These are phyloP conservation scores for Phenganax stokvisi DNA, from an alignment of 92 coral and sea anemone species.

Conservation along the genomic window DNA sequence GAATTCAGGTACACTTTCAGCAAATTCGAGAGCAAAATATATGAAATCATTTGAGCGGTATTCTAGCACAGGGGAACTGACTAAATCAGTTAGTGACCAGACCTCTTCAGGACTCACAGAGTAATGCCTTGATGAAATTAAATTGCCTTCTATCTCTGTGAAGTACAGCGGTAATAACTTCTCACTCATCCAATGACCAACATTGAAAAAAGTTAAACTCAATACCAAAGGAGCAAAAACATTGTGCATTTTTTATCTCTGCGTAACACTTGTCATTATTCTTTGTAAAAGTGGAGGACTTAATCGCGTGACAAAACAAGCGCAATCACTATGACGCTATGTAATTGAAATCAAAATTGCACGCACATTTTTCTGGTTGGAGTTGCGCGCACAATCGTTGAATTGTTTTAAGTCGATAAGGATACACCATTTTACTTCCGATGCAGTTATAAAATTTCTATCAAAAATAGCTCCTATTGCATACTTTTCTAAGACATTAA, in stretches of 20 bases:
- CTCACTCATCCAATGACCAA: background rate
- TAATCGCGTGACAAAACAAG: too few relatives aligned
- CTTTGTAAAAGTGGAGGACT: too few relatives aligned
- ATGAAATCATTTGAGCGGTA: conserved; percentile 10
- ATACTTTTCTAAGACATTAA: too few relatives aligned
- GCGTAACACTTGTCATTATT: background rate
- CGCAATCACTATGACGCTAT: too few relatives aligned
- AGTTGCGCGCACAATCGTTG: too few relatives aligned
- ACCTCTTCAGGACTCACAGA: background rate
- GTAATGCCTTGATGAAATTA: background rate
- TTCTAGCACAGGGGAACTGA: background rate
- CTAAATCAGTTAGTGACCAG: background rate
- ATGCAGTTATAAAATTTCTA: too few relatives aligned
- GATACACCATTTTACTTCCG: too few relatives aligned
- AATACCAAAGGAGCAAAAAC: background rate
- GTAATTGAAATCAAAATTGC: too few relatives aligned
- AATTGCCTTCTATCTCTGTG: background rate
- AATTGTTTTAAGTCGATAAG: too few relatives aligned
- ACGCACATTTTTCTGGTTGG: too few relatives aligned
- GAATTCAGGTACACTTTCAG: conserved; percentile 21
- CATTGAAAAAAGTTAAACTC: conserved; percentile 8
- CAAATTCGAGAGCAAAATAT: conserved; percentile 1
- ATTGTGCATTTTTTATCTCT: background rate
- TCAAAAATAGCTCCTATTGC: too few relatives aligned
- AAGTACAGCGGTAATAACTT: background rate